Conservation (phyloP, 1,140 invertebrate genomes). For the Neodiprion pinetum region DNA sequence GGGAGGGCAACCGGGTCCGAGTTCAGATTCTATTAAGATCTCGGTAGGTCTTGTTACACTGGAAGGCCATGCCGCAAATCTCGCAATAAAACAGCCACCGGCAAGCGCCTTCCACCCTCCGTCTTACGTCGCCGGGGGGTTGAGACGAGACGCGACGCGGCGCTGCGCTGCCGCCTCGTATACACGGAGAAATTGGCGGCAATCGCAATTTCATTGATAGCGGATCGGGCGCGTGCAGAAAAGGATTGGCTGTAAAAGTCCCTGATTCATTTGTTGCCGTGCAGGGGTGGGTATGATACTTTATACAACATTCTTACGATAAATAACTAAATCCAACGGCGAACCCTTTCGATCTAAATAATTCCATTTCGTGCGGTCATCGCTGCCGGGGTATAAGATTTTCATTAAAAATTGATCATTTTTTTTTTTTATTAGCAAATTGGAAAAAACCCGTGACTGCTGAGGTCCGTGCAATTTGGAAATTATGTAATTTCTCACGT, state of each 20-base stretch:
- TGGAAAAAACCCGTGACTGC: no score
- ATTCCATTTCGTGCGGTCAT: no score
- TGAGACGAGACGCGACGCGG: background rate
- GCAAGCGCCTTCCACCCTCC: slow-evolving; percentile 33
- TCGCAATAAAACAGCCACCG: slow-evolving; percentile 61
- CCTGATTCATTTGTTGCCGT: no score
- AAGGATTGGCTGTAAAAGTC: background rate
- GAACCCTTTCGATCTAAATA: no score
- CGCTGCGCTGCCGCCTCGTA: background rate
- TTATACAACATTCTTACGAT: no score
- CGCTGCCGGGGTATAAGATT: no score
- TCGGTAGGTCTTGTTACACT: slow-evolving; percentile 61
- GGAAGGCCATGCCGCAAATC: slow-evolving; percentile 58
- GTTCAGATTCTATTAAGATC: slow-evolving; percentile 64
- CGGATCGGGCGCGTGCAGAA: background rate
- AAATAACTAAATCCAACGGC: no score
- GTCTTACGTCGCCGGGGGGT: background rate
- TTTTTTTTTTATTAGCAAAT: no score
- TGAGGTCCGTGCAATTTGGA: no score
- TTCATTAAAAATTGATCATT: no score
- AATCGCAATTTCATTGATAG: slow-evolving; percentile 2
- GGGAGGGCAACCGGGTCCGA: slow-evolving; percentile 28
- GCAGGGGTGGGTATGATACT: no score
- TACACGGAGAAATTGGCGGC: background rate
- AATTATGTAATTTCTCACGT: no score